phyloP scores from a whole-genome alignment of 2,113 vertebrate species.

The Apteryx owenii region DNA sequence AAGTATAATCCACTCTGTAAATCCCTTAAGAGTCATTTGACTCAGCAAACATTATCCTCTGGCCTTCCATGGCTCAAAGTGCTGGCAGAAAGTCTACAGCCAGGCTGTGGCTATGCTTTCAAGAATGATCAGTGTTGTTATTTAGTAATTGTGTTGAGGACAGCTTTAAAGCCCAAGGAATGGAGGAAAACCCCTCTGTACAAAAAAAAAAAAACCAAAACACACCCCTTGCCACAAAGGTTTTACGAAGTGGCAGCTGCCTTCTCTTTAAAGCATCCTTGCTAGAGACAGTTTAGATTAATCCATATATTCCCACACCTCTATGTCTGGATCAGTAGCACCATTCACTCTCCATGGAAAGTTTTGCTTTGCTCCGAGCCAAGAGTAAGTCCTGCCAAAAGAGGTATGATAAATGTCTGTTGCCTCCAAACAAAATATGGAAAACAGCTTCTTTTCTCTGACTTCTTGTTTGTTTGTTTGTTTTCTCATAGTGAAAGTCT shows the following conservation, averaged over 20 bases:
- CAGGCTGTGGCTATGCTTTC: slow-evolving; percentile 26
- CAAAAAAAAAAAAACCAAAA: neutral
- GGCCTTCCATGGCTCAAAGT: slow-evolving; percentile 23
- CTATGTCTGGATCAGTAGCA: slow-evolving; percentile 60
- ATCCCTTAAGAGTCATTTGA: slow-evolving; percentile 65
- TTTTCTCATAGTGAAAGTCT: slow-evolving; percentile 50
- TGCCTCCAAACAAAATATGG: slow-evolving; percentile 61
- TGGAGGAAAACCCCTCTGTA: neutral
- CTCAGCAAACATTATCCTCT: slow-evolving; percentile 49
- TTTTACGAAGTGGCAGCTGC: slow-evolving; percentile 26
- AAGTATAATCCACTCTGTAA: slow-evolving; percentile 51
- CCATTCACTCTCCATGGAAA: slow-evolving; percentile 60
- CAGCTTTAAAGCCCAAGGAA: neutral
- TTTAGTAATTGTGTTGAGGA: neutral
- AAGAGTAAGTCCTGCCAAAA: slow-evolving; percentile 49
- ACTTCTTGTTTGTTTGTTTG: slow-evolving; percentile 60
- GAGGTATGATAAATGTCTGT: slow-evolving; percentile 50
- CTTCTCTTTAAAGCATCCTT: slow-evolving; percentile 14
- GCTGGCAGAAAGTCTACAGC: slow-evolving; percentile 20
- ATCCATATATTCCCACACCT: slow-evolving; percentile 57
- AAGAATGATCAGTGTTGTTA: neutral
- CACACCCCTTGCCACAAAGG: neutral
- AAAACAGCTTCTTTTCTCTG: slow-evolving; percentile 48
- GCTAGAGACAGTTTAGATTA: slow-evolving; percentile 56
- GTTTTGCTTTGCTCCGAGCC: slow-evolving; percentile 54